Percentiles rank a stretch among this genome's conserved stretches.
Evolutionary conservation across 2,797 vertebrate species (phyloP).

Genomic region (Anisognathus igniventris): DNA sequence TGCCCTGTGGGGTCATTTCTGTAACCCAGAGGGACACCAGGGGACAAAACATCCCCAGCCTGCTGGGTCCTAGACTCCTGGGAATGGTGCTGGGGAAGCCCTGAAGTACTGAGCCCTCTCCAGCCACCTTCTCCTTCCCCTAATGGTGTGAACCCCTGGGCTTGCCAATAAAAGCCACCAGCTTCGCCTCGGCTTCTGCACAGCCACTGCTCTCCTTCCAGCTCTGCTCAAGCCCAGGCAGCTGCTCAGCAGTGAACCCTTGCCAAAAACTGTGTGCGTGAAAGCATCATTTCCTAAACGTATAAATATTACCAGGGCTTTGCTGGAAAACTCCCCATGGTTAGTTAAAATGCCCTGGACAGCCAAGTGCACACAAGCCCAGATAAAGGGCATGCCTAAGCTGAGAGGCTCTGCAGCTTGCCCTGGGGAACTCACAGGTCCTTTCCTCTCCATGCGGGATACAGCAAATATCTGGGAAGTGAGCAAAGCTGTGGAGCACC

Average conservation of each 20-base stretch:
- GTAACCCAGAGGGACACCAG: not conserved
- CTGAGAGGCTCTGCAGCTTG: not conserved
- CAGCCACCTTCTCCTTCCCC: not conserved
- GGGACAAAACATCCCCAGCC: not conserved
- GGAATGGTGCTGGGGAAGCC: not conserved
- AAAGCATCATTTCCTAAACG: slow-evolving; percentile 57
- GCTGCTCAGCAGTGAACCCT: slow-evolving; percentile 51
- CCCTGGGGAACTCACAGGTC: not conserved
- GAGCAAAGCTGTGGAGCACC: not conserved
- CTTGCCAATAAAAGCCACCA: slow-evolving; percentile 54
- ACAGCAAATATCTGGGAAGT: not conserved
- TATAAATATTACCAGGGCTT: slow-evolving; percentile 62
- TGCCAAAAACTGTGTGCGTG: slow-evolving; percentile 55
- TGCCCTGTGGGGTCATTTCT: not conserved
- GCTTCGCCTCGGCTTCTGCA: not conserved
- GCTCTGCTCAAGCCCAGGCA: slow-evolving; percentile 37
- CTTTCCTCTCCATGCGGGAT: not conserved
- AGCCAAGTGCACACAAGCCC: not conserved
- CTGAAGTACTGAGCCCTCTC: not conserved
- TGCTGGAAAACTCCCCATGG: slow-evolving; percentile 44
- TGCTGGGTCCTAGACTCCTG: not conserved
- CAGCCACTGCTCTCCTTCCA: not conserved
- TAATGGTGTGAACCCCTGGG: not conserved
- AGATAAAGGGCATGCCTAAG: not conserved
- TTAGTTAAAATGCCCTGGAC: slow-evolving; percentile 26